phyloP scores from a whole-genome alignment of 2,113 vertebrate genomes.

The Irena cyanogastra region DNA sequence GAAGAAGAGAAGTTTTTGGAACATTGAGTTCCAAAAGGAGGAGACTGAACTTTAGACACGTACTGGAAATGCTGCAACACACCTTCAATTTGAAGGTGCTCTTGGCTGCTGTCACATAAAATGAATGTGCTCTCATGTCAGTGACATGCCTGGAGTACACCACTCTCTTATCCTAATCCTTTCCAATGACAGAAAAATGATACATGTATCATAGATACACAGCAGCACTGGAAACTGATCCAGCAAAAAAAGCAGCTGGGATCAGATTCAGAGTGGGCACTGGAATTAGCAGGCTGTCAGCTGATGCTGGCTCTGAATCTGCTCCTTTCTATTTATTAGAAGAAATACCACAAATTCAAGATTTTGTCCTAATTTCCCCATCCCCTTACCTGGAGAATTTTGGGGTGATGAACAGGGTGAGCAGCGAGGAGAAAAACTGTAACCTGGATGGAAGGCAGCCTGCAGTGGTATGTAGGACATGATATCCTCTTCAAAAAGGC shows the following conservation, averaged over 20 bases:
- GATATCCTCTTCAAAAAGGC: slow-evolving; percentile 97
- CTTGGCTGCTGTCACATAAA: neutral
- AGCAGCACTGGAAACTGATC: neutral
- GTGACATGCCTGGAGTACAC: neutral
- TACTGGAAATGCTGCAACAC: neutral
- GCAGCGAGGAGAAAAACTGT: slow-evolving; percentile 93
- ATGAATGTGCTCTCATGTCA: neutral
- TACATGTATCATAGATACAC: neutral
- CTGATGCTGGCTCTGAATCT: neutral
- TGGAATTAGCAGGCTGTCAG: neutral
- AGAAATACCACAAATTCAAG: neutral
- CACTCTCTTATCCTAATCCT: neutral
- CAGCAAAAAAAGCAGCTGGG: neutral
- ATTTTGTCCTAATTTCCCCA: neutral
- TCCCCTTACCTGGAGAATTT: slow-evolving; percentile 89
- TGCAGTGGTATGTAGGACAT: slow-evolving; percentile 92
- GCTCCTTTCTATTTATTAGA: neutral
- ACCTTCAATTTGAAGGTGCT: neutral
- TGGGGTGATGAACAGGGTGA: slow-evolving; percentile 95
- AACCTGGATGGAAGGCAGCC: slow-evolving; percentile 85
- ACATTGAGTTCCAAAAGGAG: fast-evolving
- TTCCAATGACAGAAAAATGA: neutral
- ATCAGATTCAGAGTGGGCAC: fast-evolving
- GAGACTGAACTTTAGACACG: neutral
- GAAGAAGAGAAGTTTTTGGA: neutral